These are phyloP conservation scores for Sinocyclocheilus anophthalmus DNA, from an alignment of 2,113 vertebrate species.

Conservation along the genomic window DNA sequence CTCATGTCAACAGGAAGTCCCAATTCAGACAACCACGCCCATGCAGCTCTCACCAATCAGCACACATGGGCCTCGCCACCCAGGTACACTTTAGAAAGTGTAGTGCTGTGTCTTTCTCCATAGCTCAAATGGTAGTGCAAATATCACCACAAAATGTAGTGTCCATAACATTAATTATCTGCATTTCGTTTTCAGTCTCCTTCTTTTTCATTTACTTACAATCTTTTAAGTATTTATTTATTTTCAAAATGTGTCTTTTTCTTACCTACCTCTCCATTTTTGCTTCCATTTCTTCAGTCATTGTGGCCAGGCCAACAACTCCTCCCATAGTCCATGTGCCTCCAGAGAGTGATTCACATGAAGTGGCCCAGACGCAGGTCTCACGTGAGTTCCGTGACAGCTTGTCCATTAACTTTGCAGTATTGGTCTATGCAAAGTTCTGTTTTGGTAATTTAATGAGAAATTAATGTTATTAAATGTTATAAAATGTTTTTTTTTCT, in stretches of 20 bases:
- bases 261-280: too few species aligned
- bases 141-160: too few species aligned
- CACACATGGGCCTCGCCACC: constrained; percentile 72
- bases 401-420: not conserved
- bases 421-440: not conserved
- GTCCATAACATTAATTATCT: too few species aligned
- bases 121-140: not conserved
- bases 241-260: not conserved
- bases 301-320: constrained; percentile 71
- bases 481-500: not conserved
- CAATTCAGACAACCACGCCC: constrained; percentile 62
- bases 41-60: constrained; percentile 65
- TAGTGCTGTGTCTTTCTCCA: not conserved
- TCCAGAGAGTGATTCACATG: constrained; percentile 68
- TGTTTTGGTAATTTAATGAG: not conserved
- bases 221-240: not conserved
- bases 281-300: constrained; percentile 59
- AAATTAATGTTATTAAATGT: not conserved
- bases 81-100: constrained; percentile 67
- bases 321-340: constrained; percentile 71
- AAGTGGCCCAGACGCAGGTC: constrained; percentile 72
- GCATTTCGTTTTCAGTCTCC: not conserved
- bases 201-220: not conserved
- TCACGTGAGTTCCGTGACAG: constrained; percentile 72
- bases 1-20: constrained; percentile 66